A percentile compares a stretch with the other conserved stretches of the same genome.
Evolutionary conservation across 2,888 invertebrate species (phyloP).

Genomic region (Apotomis capreana): DNA sequence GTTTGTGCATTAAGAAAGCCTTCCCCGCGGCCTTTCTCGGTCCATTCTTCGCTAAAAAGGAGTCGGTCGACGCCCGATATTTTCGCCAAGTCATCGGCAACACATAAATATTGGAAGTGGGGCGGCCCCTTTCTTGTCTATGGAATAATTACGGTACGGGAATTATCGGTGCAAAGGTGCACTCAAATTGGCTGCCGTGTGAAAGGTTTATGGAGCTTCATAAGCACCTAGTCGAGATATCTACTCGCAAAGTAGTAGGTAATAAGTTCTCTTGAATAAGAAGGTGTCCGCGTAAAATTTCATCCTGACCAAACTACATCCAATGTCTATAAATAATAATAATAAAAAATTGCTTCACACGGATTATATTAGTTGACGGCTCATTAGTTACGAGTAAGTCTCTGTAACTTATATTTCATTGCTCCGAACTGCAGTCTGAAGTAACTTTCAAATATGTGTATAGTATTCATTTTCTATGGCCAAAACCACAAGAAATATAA

Average conservation of each 20-base stretch:
- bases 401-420: too few relatives aligned
- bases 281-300: too few relatives aligned
- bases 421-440: too few relatives aligned
- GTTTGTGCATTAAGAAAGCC: conserved; percentile 83
- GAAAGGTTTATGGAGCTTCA: conserved; percentile 22
- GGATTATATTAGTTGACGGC: too few relatives aligned
- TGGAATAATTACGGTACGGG: conserved; percentile 77
- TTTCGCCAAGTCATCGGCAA: conserved; percentile 83
- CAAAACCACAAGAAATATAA: too few relatives aligned
- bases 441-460: too few relatives aligned
- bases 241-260: neutral
- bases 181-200: conserved; percentile 36
- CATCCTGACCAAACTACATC: too few relatives aligned
- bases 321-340: too few relatives aligned
- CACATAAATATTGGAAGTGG: conserved; percentile 84
- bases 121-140: conserved; percentile 82
- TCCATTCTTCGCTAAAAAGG: conserved; percentile 83
- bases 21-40: conserved; percentile 79
- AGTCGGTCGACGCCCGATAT: conserved; percentile 78
- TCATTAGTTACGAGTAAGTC: too few relatives aligned
- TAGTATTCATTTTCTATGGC: too few relatives aligned
- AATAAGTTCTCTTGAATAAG: neutral
- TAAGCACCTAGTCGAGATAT: neutral
- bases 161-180: conserved; percentile 62
- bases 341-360: too few relatives aligned